Percentiles rank a stretch among this genome's conserved stretches.
These are phyloP conservation scores for Cenopis cana DNA, from an alignment of 2,888 invertebrate genomes.

Conservation along the genomic window DNA sequence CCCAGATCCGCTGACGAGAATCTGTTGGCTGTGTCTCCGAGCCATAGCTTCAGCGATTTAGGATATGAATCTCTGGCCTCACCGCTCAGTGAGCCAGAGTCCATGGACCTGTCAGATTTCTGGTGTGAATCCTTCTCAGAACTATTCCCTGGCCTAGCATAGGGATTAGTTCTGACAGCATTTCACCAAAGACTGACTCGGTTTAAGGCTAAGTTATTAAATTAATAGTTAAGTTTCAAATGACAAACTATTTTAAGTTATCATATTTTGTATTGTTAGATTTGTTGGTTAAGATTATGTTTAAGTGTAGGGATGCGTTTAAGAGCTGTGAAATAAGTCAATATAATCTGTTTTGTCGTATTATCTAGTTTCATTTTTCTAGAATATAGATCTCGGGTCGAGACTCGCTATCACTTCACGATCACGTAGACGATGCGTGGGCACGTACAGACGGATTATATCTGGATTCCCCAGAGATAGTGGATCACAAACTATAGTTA, in stretches of 20 bases:
- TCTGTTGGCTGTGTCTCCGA: conserved; percentile 70
- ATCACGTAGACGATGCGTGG: conserved; percentile 20
- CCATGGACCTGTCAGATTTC: conserved; percentile 85
- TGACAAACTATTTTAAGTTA: conserved; percentile 56
- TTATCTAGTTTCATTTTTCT: conserved; percentile 42
- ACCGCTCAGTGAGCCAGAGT: conserved; percentile 77
- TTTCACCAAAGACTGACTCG: conserved; percentile 82
- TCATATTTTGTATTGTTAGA: conserved; percentile 53
- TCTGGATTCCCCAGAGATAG: conserved; percentile 26
- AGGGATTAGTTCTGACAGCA: conserved; percentile 59
- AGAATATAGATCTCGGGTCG: conserved; percentile 16
- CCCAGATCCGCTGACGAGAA: conserved; percentile 70
- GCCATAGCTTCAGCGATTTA: conserved; percentile 75
- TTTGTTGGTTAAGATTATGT: conserved; percentile 45
- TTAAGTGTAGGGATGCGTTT: conserved; percentile 67
- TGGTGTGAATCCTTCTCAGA: conserved; percentile 92
- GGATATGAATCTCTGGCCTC: conserved; percentile 81
- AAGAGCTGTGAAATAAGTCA: conserved; percentile 62
- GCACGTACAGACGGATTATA: conserved; percentile 3
- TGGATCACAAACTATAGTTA: conserved; percentile 3
- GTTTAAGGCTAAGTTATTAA: conserved; percentile 58
- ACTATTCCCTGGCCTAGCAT: conserved; percentile 90
- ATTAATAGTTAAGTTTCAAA: conserved; percentile 56
- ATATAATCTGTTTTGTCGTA: conserved; percentile 48
- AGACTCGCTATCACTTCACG: conserved; percentile 44